Evolutionary conservation across 1,140 invertebrate species (phyloP).

Genomic region (Trypoxylus dichotomus): DNA sequence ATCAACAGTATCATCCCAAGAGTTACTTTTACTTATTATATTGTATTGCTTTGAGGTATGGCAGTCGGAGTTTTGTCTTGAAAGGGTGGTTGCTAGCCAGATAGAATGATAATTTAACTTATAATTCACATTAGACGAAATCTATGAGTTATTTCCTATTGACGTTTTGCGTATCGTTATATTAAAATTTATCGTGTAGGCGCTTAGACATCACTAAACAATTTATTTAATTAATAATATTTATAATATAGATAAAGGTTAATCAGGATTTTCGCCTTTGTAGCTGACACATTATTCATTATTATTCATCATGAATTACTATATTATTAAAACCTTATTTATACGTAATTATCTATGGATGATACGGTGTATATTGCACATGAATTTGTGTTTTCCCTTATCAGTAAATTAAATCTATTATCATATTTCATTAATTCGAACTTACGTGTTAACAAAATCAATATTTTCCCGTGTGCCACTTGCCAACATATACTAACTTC

Average conservation of each 20-base stretch:
- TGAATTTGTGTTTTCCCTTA: not conserved
- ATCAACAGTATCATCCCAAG: too few species aligned
- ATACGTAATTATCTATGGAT: not conserved
- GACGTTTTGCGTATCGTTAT: not conserved
- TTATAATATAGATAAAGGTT: not conserved
- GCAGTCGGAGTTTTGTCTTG: too few species aligned
- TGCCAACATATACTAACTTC: not conserved
- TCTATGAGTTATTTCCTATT: not conserved
- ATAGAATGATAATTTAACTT: too few species aligned
- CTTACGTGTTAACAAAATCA: not conserved
- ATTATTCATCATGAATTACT: not conserved
- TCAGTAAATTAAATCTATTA: constrained; percentile 21
- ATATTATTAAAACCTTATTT: constrained; percentile 11
- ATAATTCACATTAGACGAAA: too few species aligned
- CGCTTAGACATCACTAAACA: not conserved
- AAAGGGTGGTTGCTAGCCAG: too few species aligned
- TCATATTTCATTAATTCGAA: constrained; percentile 12
- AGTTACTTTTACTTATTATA: too few species aligned
- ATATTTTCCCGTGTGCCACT: not conserved
- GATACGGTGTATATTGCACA: not conserved
- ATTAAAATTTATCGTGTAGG: not conserved
- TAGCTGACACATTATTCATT: not conserved
- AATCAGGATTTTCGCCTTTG: not conserved
- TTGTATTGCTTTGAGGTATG: too few species aligned
- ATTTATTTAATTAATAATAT: constrained; percentile 14